Percentiles rank a stretch among this genome's conserved stretches.
Conservation (phyloP, 2,113 vertebrate genomes). For the Petrocephalus zakoni region DNA sequence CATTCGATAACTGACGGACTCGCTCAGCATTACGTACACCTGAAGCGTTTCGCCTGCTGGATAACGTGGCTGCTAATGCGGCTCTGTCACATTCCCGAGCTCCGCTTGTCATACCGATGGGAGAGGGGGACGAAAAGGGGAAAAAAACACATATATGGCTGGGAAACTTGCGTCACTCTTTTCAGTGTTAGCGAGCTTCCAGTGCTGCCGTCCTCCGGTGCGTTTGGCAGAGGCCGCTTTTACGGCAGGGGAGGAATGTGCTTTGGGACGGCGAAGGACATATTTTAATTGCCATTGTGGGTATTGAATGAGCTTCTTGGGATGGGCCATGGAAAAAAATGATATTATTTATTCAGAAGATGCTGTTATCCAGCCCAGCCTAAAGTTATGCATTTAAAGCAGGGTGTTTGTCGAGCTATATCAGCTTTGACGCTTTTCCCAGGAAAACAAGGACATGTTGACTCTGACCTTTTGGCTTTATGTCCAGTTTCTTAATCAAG, state of each 20-base stretch:
- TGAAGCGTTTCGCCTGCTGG: conserved; percentile 1
- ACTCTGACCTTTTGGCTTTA: not conserved
- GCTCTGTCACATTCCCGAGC: not conserved
- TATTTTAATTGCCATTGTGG: conserved; percentile 1
- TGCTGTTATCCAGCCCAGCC: not conserved
- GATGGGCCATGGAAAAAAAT: not conserved
- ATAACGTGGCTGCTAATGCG: not conserved
- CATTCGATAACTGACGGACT: not conserved
- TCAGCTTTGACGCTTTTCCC: not conserved
- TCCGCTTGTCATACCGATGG: not conserved
- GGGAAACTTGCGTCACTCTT: not conserved
- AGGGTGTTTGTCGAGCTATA: not conserved
- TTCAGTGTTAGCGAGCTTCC: not conserved
- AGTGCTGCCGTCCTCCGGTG: no score
- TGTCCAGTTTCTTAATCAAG: not conserved
- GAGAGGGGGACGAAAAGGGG: not conserved
- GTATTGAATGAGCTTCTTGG: not conserved
- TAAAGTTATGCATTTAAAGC: conserved; percentile 4
- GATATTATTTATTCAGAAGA: conserved; percentile 9
- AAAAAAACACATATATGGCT: not conserved
- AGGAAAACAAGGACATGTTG: not conserved
- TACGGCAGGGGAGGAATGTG: not conserved
- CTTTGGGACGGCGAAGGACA: not conserved
- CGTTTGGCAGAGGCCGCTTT: not conserved
- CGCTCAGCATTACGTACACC: not conserved